Evolutionary conservation across 2,888 invertebrate genomes (phyloP), one percentile per base, ranked within the genome.

Genomic region (Meteorus colon): DNA sequence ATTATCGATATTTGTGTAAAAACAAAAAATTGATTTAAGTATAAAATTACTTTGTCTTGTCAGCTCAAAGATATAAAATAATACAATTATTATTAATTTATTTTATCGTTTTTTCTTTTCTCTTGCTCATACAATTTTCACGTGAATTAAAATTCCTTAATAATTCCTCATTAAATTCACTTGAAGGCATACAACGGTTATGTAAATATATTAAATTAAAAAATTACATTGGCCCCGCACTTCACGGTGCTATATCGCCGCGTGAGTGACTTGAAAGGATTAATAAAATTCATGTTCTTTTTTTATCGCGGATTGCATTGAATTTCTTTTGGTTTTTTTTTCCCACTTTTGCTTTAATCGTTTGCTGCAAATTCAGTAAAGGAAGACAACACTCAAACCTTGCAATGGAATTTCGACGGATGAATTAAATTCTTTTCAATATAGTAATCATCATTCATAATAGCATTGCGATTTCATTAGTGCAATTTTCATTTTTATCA

Each of bases 141-240:
- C 12, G 24, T 29, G 8, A 16, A 24, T 51, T 27, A n/a, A 14
- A 51, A 68, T 31, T 48, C 29, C 16, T 29, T 29, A 29, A 48
- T 48, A 62, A 27, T 65, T 71, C 10, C 19, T 51, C n/a, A 6
- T 68, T 48, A 27, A 16, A 19, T 41, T 29, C 12, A 69, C 31
- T 62, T 37, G 19, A 74, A 74, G 74, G 74, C 74, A 74, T 74
- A 73, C 59, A 34, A 63, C 45, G 74, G 74, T 69, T 74, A 55
- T 34, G 63, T 74, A 74, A 63, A 74, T 70, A 74, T 74, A 68
- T 48, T 34, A 74, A 74, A 60, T n/a, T 63, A 63, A 63, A 68
- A 63, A 55, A 55, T 51, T 74, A 45, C 55, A 62, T 74, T 70
- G 74, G 74, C 74, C 74, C 74, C 74, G 48, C n/a, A 48, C 48